Base-by-base conservation (phyloP, 2,888 invertebrate genomes). In the Portevinia maculata region DNA sequence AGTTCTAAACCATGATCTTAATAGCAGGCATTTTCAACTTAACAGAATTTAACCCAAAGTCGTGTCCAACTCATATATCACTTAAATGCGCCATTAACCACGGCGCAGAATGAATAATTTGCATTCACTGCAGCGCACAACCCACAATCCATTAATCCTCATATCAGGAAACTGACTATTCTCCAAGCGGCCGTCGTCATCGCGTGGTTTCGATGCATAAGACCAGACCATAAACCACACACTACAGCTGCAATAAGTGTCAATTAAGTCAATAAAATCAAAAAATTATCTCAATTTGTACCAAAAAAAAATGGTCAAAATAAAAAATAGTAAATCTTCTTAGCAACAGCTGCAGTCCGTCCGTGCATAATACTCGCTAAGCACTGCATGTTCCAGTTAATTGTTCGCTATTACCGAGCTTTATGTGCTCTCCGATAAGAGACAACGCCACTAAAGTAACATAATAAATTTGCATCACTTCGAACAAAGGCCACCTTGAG, bases 251-350 rank as follows among this genome's bases (percentile, higher is more conserved):
- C 78, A 76, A 71, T 65, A 71, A 76, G 67, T 62, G 71, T 83
- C 83, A 83, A 76, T 76, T 76, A 70, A 76, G 76, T 81, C 76
- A 75, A 76, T 76, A 76, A 76, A 76, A 76, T 83, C 76, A 83
- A 78, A 71, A 83, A 83, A 71, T 83, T 71, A 83, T 71, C 83
- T 76, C 83, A 83, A 83, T 83, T 83, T 71, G 75, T 75, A 59
- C 41, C 28, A 48, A 41, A 52, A 37, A 65, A 50, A 46, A 3
- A 5, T 24, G 24, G n/a, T 9, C 52, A 48, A 55, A 69, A 39
- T 19, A 55, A 48, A 46, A 7, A 46, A 30, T 70, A 75, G 59
- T 81, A 81, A 81, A 81, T 81, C 75, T 70, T 81, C 75, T 64
- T 39, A 64, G 28, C 44, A 60, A 48, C 79, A 57, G 75, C 75